Percentiles rank a stretch among this genome's conserved stretches.
phyloP scores from a whole-genome alignment of 2,797 vertebrate genomes.

The Oryzias sinensis region DNA sequence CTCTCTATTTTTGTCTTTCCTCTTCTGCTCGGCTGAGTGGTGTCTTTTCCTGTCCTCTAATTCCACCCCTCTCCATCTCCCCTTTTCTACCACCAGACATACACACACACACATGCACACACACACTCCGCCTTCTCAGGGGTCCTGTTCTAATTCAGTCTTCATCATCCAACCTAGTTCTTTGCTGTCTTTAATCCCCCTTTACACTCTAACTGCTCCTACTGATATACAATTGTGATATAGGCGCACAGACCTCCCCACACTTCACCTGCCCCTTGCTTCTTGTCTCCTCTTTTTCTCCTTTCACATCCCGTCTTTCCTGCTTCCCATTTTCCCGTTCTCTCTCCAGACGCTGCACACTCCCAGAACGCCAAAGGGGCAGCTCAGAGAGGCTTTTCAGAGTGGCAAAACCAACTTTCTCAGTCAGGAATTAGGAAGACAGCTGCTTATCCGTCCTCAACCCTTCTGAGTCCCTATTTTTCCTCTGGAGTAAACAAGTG shows the following conservation, averaged over 20 bases:
- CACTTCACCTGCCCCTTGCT: conserved; percentile 9
- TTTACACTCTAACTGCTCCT: conserved; percentile 60
- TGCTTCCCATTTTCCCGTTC: background rate
- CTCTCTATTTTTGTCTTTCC: conserved; percentile 59
- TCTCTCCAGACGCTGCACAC: conserved; percentile 38
- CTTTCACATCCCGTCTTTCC: conserved; percentile 13
- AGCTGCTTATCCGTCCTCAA: conserved; percentile 53
- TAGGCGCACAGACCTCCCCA: conserved; percentile 12
- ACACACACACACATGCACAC: background rate
- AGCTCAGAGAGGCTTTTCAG: conserved; percentile 40
- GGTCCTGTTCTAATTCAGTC: conserved; percentile 81
- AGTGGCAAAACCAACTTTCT: conserved; percentile 38
- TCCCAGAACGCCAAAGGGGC: conserved; percentile 45
- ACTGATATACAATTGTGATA: conserved; percentile 39
- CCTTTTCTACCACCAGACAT: conserved; percentile 24
- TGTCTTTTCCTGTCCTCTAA: conserved; percentile 71
- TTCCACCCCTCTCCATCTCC: conserved; percentile 58
- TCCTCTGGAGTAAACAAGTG: conserved; percentile 53
- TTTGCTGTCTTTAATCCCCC: conserved; percentile 66
- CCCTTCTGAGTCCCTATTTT: conserved; percentile 43
- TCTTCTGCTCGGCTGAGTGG: conserved; percentile 52
- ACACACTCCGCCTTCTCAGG: conserved; percentile 72
- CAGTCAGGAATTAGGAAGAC: conserved; percentile 48
- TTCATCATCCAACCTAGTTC: conserved; percentile 78
- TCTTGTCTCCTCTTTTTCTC: conserved; percentile 8